Evolutionary conservation across 2,888 invertebrate genomes (phyloP), one percentile per base, ranked within the genome.

Genomic region (Parnassius apollo): DNA sequence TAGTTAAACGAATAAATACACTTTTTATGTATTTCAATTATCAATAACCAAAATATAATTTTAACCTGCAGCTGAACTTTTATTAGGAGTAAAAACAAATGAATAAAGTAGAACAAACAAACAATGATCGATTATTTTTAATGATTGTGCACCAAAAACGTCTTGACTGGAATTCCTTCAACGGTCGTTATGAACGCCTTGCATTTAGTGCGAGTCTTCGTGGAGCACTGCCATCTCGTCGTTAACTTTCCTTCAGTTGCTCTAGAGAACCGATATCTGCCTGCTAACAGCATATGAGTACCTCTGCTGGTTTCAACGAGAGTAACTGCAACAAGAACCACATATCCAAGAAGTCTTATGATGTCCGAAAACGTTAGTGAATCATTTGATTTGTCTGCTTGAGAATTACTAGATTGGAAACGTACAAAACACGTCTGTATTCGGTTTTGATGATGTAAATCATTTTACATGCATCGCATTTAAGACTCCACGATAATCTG

Each of bases 191-290:
- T 60, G 7, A 51, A 65, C 11, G 62, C 62, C 4, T 55, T 61
- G 58, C 65, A 65, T 55, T 60, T 68, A 0, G 62, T 57, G 0
- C 75, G 68, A 9, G 71, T 71, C 57, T 77, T 75, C 3, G 75
- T 75, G 4, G 75, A 70, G 65, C 84, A 84, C 50, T 76, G 77
- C 83, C 82, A 84, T 59, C 81, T 69, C 8, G 75, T 80, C 57
- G 73, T 78, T 2, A 60, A 45, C 8, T 68, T 69, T 1, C 56
- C 58, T 9, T 64, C 63, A 51, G 78, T 65, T 42, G 64, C 59
- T 54, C 67, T 74, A 22, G 67, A 66, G 62, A 71, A 75, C 3
- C 71, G 68, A 59, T 67, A 69, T 1, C 65, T 65, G 8, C 67
- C 71, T 7, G 64, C 66, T 8, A 63, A 45, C 25, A 75, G 52